These are phyloP conservation scores for Boulengeromyrus knoepffleri DNA, from an alignment of 2,113 vertebrate species.

Conservation along the genomic window DNA sequence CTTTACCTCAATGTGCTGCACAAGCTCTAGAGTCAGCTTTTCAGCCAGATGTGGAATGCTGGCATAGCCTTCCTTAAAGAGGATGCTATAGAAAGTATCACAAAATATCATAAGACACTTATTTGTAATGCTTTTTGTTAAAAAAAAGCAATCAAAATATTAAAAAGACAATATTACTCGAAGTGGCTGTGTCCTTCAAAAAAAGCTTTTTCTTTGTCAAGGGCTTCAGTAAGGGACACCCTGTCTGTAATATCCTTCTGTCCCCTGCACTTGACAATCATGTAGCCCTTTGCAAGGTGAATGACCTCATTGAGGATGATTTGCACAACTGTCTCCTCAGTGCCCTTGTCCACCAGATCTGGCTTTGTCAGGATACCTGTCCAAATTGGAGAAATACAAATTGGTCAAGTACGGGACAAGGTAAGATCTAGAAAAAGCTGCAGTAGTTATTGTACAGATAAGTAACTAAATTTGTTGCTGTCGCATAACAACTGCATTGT, in stretches of 20 bases:
- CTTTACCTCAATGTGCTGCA: conserved; percentile 58
- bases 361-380: conserved; percentile 83
- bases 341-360: conserved; percentile 77
- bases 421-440: not conserved
- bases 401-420: not conserved
- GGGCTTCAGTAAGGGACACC: conserved; percentile 49
- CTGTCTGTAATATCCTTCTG: conserved; percentile 66
- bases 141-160: not conserved
- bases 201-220: not conserved
- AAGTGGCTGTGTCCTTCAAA: not conserved
- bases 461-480: not conserved
- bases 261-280: conserved; percentile 79
- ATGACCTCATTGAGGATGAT: conserved; percentile 64
- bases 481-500: not conserved
- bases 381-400: not conserved
- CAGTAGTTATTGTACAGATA: not conserved
- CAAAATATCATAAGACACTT: not conserved
- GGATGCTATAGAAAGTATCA: conserved; percentile 34
- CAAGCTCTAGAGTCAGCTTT: conserved; percentile 61
- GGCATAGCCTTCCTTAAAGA: conserved; percentile 51
- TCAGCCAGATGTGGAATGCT: conserved; percentile 59
- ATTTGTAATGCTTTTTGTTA: not conserved
- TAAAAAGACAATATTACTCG: not conserved
- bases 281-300: conserved; percentile 79
- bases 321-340: conserved; percentile 59